Evolutionary conservation across 2,888 invertebrate genomes (phyloP), one percentile per base, ranked within the genome.

Genomic region (Heteropelma amictum): DNA sequence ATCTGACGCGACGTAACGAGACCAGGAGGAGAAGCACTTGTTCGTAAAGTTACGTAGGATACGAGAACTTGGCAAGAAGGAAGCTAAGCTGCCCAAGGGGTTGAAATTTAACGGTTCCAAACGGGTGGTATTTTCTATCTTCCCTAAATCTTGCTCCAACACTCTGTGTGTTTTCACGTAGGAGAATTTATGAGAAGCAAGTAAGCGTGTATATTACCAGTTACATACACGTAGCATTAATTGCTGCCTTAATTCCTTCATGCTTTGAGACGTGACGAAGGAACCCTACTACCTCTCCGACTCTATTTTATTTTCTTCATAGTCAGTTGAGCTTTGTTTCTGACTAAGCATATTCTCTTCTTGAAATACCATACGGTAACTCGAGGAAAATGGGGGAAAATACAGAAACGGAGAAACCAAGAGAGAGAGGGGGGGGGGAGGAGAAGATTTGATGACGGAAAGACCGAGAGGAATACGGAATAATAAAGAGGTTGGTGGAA

Each of bases 171-270:
- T 61, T 33, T 28, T 26, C 49, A 23, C 30, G 65, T 71, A 76
- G 77, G 76, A 76, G 64, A 71, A 79, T 77, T 76, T 77, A 70
- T 74, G 70, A 74, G 74, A 75, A 78, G 77, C 79, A 77, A 80
- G 80, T 79, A 78, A 77, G 77, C 76, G 78, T 76, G 75, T 38
- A 38, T 80, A 80, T 81, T 77, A 71, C 74, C 33, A 33, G 74
- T 78, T 76, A 40, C n/a, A n/a, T 40, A 80, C 81, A 80, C 78
- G 77, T 80, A 81, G 79, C 79, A 81, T 80, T 80, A 81, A 80
- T 65, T 56, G 70, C 72, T 76, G 76, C 79, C 78, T 84, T 82
- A 82, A 83, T 82, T 82, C 76, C 76, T 51, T 40, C 38, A 51
- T 58, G 63, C 63, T 63, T 64, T 45, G 30, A 47, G 28, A 45